Conservation (phyloP, 2,797 vertebrate genomes). For the Alexandromys oeconomus region DNA sequence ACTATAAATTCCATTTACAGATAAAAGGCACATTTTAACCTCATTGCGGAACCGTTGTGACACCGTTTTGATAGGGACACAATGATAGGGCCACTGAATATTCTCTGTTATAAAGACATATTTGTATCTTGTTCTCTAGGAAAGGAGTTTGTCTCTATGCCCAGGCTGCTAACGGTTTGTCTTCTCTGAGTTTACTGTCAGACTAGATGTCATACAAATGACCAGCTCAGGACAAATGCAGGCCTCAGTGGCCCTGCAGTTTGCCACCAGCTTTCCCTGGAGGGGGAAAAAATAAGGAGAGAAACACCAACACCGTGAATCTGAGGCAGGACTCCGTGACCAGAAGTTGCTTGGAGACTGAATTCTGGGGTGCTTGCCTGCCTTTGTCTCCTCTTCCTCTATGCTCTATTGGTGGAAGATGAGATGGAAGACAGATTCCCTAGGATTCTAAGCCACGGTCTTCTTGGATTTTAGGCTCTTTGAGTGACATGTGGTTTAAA, state of each 20-base stretch:
- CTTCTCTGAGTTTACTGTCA: not conserved
- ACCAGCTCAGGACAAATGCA: not conserved
- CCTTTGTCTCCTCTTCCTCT: not conserved
- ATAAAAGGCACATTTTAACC: not conserved
- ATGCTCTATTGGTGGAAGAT: not conserved
- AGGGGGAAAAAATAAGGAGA: not conserved
- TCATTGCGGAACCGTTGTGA: not conserved
- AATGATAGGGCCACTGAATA: not conserved
- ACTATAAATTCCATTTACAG: not conserved
- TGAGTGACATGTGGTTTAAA: not conserved
- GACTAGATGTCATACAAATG: not conserved
- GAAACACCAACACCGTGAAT: not conserved
- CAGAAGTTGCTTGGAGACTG: not conserved
- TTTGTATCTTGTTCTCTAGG: not conserved
- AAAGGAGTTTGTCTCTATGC: not conserved
- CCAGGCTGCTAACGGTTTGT: not conserved
- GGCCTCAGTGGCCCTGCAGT: not conserved
- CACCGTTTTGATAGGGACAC: not conserved
- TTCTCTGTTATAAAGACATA: not conserved
- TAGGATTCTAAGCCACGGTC: not conserved
- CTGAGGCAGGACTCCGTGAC: not conserved
- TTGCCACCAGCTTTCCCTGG: not conserved
- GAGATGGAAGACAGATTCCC: not conserved
- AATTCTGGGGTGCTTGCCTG: not conserved
- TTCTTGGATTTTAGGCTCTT: not conserved